phyloP scores from a whole-genome alignment of 2,797 vertebrate genomes.

The Sphenodon punctatus region DNA sequence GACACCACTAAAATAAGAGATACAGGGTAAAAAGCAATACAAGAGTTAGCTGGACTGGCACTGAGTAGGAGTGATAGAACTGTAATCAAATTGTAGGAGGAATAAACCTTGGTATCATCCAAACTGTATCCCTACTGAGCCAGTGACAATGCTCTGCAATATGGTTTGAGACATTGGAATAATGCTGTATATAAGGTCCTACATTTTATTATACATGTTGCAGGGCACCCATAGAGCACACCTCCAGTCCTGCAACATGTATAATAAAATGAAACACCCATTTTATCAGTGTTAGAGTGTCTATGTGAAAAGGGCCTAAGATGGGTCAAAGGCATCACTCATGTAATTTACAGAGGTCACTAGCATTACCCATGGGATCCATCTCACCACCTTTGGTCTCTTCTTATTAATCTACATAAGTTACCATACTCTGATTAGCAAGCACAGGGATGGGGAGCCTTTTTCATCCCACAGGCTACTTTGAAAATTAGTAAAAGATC shows the following conservation, averaged over 20 bases:
- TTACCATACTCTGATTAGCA: neutral
- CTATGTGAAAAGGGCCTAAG: too few species aligned
- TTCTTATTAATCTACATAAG: neutral
- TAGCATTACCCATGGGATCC: accelerated
- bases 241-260: too few species aligned
- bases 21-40: neutral
- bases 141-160: neutral
- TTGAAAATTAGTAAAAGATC: too few species aligned
- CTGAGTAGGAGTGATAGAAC: neutral
- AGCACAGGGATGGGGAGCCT: too few species aligned
- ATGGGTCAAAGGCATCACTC: neutral
- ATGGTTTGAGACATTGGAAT: neutral
- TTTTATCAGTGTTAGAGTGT: too few species aligned
- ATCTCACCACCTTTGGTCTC: neutral
- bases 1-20: neutral
- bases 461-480: too few species aligned
- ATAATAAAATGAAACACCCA: too few species aligned
- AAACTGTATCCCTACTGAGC: neutral
- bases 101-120: neutral
- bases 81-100: neutral
- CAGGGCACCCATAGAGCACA: too few species aligned
- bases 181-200: neutral
- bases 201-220: too few species aligned
- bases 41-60: neutral
- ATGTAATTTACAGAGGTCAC: neutral